Evolutionary conservation across 2,113 vertebrate genomes (phyloP), one percentile per base, ranked within the genome.

Genomic region (Eleginops maclovinus): DNA sequence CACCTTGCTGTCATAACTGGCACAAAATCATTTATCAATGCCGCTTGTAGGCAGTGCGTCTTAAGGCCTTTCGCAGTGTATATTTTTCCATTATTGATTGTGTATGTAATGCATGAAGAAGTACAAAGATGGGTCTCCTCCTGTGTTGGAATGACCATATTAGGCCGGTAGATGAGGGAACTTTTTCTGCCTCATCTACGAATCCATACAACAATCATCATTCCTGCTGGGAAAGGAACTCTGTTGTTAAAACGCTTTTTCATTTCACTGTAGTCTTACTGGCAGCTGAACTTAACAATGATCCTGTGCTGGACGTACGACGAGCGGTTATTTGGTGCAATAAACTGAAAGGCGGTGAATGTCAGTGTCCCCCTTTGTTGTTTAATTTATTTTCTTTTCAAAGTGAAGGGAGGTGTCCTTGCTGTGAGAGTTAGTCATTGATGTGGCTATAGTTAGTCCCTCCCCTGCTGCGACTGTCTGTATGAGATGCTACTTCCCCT

Each of bases 361-460:
- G 95, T 95, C 95, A 95, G 75, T 89, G 88, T 91, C 87, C 72
- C 72, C 90, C 94, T 95, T 95, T 95, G 95, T 95, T 95, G 94
- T 95, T 95, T 95, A 95, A 95, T 95, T 95, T 94, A 95, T 95
- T 93, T 94, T 92, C 59, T 92, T 94, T 95, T 95, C 94, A 95
- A 95, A 95, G 94, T 93, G 89, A 93, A 86, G 93, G 92, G 91
- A 93, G 92, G 94, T 91, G 93, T 87, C 89, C 93, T 87, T 89
- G 93, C 91, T 93, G 93, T 89, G 94, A 93, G 93, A 90, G 93
- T 86, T 92, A 87, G 89, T 91, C 92, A 94, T 95, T 95, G 94
- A 95, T 95, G 94, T 95, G 92, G 91, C 93, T 95, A 94, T 93
- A 94, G 93, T 94, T 93, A 94, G 93, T 89, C 88, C 61, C 26